Evolutionary conservation across 2,797 vertebrate genomes (phyloP).

Genomic region (Melopsittacus undulatus): DNA sequence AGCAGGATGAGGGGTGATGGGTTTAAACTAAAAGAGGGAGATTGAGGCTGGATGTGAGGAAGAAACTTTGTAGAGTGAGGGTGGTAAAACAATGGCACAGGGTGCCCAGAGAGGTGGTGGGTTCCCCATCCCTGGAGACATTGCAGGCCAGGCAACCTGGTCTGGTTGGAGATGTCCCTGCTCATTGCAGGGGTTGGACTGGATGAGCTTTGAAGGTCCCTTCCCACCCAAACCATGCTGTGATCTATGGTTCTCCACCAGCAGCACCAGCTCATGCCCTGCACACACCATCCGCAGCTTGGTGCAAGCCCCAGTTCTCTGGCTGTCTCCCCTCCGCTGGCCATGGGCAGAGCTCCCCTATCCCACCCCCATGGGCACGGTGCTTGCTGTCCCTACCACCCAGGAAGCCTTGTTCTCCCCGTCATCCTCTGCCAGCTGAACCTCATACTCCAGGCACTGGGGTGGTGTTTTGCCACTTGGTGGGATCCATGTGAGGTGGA

Average conservation of each 20-base stretch:
- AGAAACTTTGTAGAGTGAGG: too few species aligned
- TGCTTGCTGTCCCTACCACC: conserved; percentile 50
- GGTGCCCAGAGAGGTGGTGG: too few species aligned
- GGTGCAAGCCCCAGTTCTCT: rapidly evolving
- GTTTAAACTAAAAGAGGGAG: too few species aligned
- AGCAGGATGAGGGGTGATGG: too few species aligned
- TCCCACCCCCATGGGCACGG: rapidly evolving
- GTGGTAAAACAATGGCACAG: too few species aligned
- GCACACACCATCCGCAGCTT: rapidly evolving
- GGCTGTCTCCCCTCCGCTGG: rapidly evolving
- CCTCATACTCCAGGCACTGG: conserved; percentile 76
- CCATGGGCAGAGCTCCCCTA: neutral
- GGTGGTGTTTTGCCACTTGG: conserved; percentile 47
- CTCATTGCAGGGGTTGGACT: neutral
- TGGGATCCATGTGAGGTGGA: conserved; percentile 58
- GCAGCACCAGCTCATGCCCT: neutral
- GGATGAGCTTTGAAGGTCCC: neutral
- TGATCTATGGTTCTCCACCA: neutral
- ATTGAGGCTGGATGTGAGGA: too few species aligned
- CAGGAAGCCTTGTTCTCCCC: conserved; percentile 4
- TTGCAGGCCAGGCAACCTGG: neutral
- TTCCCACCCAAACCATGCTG: neutral
- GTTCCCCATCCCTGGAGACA: too few species aligned
- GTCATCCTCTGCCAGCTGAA: conserved; percentile 48
- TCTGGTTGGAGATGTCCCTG: neutral